phyloP scores from a whole-genome alignment of 2,113 vertebrate species.

The Talpa occidentalis region DNA sequence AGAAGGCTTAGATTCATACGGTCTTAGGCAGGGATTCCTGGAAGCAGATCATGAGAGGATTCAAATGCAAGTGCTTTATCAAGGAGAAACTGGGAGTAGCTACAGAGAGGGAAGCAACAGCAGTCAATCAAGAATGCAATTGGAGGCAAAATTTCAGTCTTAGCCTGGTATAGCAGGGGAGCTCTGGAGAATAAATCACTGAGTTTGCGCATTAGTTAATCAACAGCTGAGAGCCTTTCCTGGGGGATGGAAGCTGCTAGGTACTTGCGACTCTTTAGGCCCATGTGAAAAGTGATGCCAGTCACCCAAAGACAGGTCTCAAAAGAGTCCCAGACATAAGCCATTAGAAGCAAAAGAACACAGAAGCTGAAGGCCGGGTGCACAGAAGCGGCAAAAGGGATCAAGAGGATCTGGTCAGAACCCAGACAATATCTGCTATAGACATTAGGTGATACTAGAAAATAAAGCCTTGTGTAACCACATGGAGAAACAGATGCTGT shows the following conservation, averaged over 20 bases:
- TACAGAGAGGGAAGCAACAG: background rate
- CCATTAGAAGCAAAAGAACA: constrained; percentile 3
- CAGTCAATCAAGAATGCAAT: background rate
- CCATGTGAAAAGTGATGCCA: background rate
- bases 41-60: background rate
- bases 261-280: background rate
- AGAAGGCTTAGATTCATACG: background rate
- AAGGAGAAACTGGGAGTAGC: background rate
- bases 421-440: background rate
- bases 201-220: background rate
- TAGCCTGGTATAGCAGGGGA: background rate
- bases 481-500: background rate
- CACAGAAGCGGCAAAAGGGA: background rate
- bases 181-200: background rate
- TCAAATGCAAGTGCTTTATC: constrained; percentile 1
- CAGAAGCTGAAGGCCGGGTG: background rate
- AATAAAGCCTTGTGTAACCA: background rate
- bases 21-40: background rate
- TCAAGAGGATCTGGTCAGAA: background rate
- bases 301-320: background rate
- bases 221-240: background rate
- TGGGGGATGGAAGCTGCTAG: background rate
- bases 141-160: background rate
- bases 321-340: background rate
- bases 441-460: background rate